Evolutionary conservation across 2,888 invertebrate genomes (phyloP), one percentile per base, ranked within the genome.

Genomic region (Chesias legatella): DNA sequence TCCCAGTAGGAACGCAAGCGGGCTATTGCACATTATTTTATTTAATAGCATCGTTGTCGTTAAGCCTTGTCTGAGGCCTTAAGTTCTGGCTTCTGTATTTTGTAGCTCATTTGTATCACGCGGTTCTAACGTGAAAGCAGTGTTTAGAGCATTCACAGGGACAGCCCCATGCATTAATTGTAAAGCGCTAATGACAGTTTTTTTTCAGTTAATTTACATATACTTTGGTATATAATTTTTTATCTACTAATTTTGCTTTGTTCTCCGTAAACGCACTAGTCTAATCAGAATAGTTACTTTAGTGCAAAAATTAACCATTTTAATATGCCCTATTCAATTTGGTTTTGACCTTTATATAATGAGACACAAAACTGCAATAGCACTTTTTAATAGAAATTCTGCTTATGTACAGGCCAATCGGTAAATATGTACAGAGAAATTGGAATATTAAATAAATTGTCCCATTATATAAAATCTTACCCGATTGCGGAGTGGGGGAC

Each of bases 391-490:
- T 21, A 30, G 17, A 27, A 7, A 9, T 7, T 7, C 38, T 28
- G 56, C 53, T 29, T 57, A 63, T 67, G 37, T 65, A 67, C 60
- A 67, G 53, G 67, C 63, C 53, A 56, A 59, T 53, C 40, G 13
- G 29, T 26, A 35, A 30, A 45, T 36, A 45, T 32, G 26, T 53
- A 46, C 41, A 46, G 23, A 3, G 10, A 33, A 3, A 35, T 36
- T 35, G 10, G 11, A n/a, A 11, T 32, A 11, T 8, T 4, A 26
- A 26, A 33, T 34, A 41, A 43, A 37, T 52, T 52, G 55, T 50
- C 55, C 55, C 55, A 55, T 50, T 50, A 55, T 55, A 55, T 51
- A 55, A 55, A 51, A 46, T 38, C 73, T 74, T 76, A 76, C 76
- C 77, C 52, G 60, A 52, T n/a, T 66, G 60, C 22, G 59, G 54